Evolutionary conservation across 2,797 vertebrate genomes (phyloP).

Genomic region (Pseudochromis fuscus): DNA sequence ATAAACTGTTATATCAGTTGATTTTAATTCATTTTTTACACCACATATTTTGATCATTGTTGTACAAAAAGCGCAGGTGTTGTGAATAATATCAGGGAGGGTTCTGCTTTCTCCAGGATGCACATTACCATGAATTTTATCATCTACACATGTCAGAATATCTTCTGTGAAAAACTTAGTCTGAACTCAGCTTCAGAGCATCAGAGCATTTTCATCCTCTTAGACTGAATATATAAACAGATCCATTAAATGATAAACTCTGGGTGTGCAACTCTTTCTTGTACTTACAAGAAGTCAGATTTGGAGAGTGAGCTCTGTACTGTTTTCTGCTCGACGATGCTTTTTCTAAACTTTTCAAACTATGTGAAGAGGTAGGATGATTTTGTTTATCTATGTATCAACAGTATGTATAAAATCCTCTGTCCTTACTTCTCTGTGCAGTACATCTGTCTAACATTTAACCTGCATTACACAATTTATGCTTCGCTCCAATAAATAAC

Average conservation of each 20-base stretch:
- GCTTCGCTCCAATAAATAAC: slow-evolving; percentile 1
- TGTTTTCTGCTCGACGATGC: no score
- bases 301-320: no score
- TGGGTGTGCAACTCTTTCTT: no score
- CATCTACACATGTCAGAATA: neutral
- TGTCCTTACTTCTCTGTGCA: neutral
- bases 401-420: neutral
- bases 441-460: neutral
- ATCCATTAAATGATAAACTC: no score
- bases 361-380: neutral
- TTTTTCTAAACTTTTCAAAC: no score
- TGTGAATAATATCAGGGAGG: neutral
- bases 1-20: no score
- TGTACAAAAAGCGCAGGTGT: slow-evolving; percentile 5
- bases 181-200: neutral
- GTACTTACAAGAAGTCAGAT: no score
- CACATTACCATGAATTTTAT: neutral
- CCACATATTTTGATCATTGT: no score
- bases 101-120: no score
- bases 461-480: neutral
- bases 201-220: neutral
- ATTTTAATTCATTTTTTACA: no score
- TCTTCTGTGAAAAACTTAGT: neutral
- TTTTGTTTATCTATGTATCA: neutral
- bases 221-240: neutral